A percentile compares a stretch with the other conserved stretches of the same genome.
Conservation (phyloP, 2,888 invertebrate genomes). For the Sceliomorpha sp. region DNA sequence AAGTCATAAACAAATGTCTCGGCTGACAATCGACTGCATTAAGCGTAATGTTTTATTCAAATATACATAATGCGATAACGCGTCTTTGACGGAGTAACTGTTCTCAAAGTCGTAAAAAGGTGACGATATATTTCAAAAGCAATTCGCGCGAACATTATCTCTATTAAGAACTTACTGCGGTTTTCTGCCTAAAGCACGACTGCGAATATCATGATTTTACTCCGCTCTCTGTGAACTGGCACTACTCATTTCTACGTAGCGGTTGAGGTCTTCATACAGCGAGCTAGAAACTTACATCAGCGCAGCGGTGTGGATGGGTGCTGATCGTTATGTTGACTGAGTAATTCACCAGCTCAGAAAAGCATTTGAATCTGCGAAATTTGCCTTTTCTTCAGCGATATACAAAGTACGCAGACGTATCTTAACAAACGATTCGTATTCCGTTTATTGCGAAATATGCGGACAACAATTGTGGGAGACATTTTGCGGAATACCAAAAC, state of each 20-base stretch:
- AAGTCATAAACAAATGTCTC: constrained; percentile 10
- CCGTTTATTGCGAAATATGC: constrained; percentile 7
- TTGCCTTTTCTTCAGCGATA: constrained; percentile 15
- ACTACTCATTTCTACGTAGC: constrained; percentile 36
- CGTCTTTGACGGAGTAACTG: constrained; percentile 8
- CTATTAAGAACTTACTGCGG: constrained; percentile 19
- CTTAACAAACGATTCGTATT: constrained; percentile 20
- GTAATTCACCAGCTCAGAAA: constrained; percentile 22
- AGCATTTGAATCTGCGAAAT: constrained; percentile 13
- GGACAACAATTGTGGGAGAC: too few species aligned
- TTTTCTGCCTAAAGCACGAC: constrained; percentile 43
- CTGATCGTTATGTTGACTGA: constrained; percentile 32
- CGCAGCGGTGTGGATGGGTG: constrained; percentile 6
- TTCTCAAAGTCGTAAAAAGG: constrained; percentile 16
- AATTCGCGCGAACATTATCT: constrained; percentile 24
- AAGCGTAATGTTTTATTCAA: constrained; percentile 3
- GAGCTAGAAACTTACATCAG: constrained; percentile 6
- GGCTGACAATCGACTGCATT: constrained; percentile 7
- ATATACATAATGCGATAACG: constrained; percentile 7
- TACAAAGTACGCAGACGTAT: constrained; percentile 2
- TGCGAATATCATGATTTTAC: constrained; percentile 45
- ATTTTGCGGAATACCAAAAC: too few species aligned
- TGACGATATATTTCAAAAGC: constrained; percentile 21
- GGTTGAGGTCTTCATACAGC: constrained; percentile 41
- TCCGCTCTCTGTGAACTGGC: constrained; percentile 23